These are phyloP conservation scores for Copsychus sechellarum DNA, from an alignment of 2,113 vertebrate genomes.

Conservation along the genomic window DNA sequence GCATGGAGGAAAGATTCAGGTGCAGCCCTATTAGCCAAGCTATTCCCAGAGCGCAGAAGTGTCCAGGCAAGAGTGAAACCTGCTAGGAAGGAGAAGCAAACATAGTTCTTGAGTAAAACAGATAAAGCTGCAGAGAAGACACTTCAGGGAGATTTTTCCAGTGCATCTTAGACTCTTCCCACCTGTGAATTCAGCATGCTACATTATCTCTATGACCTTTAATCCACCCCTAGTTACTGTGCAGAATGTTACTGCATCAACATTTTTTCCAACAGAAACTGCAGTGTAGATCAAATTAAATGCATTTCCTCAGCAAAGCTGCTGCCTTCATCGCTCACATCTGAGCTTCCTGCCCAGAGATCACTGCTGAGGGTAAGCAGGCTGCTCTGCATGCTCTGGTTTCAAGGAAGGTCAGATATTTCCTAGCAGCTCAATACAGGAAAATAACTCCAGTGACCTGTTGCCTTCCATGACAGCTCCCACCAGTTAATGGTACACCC, in stretches of 20 bases:
- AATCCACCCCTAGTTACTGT: conserved; percentile 11
- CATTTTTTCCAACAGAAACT: conserved; percentile 37
- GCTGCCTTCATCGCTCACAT: not conserved
- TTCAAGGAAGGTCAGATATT: conserved; percentile 29
- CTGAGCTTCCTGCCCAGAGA: conserved; percentile 29
- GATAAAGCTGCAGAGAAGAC: not conserved
- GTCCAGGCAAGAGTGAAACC: not conserved
- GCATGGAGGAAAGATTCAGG: not conserved
- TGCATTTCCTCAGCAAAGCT: conserved; percentile 56
- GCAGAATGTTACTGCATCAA: conserved; percentile 60
- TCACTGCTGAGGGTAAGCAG: not conserved
- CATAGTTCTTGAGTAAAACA: not conserved
- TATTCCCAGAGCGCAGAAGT: not conserved
- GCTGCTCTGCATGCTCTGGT: not conserved
- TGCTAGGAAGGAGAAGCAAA: not conserved
- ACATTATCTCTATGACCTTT: conserved; percentile 39
- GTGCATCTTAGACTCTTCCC: not conserved
- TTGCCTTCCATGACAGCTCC: not conserved
- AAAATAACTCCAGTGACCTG: not conserved
- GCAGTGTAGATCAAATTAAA: conserved; percentile 41
- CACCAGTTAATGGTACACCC: not conserved
- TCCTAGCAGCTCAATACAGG: not conserved
- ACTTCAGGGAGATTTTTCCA: not conserved
- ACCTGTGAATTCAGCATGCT: not conserved
- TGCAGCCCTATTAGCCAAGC: not conserved